Conservation (phyloP, 37 sponge, comb jelly and placozoan species). For the Geodia barretti region DNA sequence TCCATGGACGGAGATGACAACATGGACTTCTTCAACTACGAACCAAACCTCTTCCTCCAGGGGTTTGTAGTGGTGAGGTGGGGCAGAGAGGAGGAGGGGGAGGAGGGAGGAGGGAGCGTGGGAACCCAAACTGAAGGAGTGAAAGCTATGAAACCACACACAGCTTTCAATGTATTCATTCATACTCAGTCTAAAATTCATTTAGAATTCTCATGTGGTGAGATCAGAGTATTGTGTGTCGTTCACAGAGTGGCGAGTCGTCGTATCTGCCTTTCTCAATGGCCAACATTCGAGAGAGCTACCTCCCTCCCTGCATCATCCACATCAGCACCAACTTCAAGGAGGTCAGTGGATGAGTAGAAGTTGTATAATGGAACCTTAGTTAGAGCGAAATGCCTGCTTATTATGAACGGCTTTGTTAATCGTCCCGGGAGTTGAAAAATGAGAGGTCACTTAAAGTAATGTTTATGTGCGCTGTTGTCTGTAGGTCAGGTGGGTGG, state of each 20-base stretch:
- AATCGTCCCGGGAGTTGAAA: no score
- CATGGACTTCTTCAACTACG: constrained; percentile 10
- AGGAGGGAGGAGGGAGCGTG: no score
- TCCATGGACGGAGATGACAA: neutral
- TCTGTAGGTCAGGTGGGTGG: constrained; percentile 25
- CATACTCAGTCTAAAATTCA: no score
- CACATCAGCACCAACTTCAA: constrained; percentile 1
- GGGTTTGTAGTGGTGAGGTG: constrained; percentile 44
- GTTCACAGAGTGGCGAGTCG: neutral
- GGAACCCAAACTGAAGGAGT: no score
- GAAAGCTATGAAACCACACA: no score
- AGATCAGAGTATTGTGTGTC: neutral
- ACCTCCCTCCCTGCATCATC: constrained; percentile 34
- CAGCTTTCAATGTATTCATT: no score
- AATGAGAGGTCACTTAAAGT: neutral
- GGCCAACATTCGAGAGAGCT: constrained; percentile 9
- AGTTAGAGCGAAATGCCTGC: no score
- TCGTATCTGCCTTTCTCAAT: constrained; percentile 33
- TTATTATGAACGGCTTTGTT: no score
- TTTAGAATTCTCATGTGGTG: no score
- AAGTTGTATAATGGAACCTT: no score
- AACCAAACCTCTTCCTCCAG: constrained; percentile 71
- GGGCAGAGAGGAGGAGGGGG: no score
- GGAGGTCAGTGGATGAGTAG: no score
- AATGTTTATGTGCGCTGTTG: neutral